phyloP scores from a whole-genome alignment of 2,113 vertebrate species.

The Varanus salvator region DNA sequence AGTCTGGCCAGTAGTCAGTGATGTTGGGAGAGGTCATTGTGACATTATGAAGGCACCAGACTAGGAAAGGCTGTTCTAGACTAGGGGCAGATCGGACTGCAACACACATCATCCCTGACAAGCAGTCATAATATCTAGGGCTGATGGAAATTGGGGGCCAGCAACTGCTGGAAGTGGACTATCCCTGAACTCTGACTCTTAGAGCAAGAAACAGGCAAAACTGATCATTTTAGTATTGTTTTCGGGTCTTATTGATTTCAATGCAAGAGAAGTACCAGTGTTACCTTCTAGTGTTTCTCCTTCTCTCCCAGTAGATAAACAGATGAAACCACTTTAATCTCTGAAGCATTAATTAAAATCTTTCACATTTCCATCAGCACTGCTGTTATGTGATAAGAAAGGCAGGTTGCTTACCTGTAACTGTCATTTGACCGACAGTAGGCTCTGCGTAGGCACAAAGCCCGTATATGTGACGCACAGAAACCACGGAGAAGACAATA shows the following conservation, averaged over 20 bases:
- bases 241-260: not conserved
- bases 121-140: not conserved
- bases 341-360: conserved; percentile 18
- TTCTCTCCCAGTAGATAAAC: not conserved
- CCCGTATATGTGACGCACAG: too few relatives aligned
- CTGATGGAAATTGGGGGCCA: not conserved
- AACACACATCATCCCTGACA: not conserved
- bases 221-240: not conserved
- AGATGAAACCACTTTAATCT: not conserved
- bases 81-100: not conserved
- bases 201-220: not conserved
- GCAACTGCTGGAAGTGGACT: too few relatives aligned
- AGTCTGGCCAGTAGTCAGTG: too few relatives aligned
- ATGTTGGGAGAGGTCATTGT: too few relatives aligned
- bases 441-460: too few relatives aligned
- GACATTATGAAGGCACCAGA: too few relatives aligned
- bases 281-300: not conserved
- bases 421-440: too few relatives aligned
- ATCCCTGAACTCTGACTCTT: not conserved
- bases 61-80: not conserved
- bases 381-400: not conserved
- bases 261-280: not conserved
- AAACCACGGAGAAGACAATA: not conserved
- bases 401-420: too few relatives aligned
- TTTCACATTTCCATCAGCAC: conserved; percentile 3